Base-by-base conservation (phyloP, 37 sponge, comb jelly and placozoan species). In the Diacarnus erythraeanus region DNA sequence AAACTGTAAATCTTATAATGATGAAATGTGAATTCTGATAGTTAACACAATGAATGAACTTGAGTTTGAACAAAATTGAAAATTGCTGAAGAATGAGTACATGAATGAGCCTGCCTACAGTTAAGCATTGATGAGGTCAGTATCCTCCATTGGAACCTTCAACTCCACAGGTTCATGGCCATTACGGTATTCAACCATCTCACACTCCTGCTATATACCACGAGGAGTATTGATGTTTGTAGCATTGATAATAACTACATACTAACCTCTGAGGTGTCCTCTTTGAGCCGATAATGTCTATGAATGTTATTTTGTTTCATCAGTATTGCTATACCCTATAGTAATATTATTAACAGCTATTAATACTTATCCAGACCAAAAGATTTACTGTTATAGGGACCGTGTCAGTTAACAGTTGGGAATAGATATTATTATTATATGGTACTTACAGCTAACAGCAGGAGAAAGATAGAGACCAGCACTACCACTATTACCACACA, bases 391-490 rank as follows among this genome's bases (percentile, higher is more conserved):
- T n/a, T n/a, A n/a, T n/a, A n/a, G n/a, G n/a, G n/a, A n/a, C n/a
- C n/a, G n/a, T n/a, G n/a, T n/a, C n/a, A n/a, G n/a, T n/a, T n/a
- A n/a, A n/a, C n/a, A n/a, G n/a, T n/a, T n/a, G n/a, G n/a, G n/a
- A n/a, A n/a, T n/a, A n/a, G n/a, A n/a, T n/a, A n/a, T n/a, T n/a
- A n/a, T n/a, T n/a, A n/a, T n/a, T n/a, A n/a, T n/a, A n/a, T n/a
- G n/a, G 51, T 6, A 47, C 85, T 70, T 42, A 84, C 85, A 61
- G 57, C 72, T 2, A 84, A 12, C 31, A 84, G 61, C 37, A 23
- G 51, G 18, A 72, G 42, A 2, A 73, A 61, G 0, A 84, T 37
- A n/a, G 77, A 2, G 33, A 47, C 42, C 38, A 84, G 63, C 2
- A 84, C 38, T 3, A 71, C 56, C 27, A 61, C 77, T 6, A 72